These are phyloP conservation scores for Mamestra brassicae DNA, from an alignment of 2,888 invertebrate species.

Conservation along the genomic window DNA sequence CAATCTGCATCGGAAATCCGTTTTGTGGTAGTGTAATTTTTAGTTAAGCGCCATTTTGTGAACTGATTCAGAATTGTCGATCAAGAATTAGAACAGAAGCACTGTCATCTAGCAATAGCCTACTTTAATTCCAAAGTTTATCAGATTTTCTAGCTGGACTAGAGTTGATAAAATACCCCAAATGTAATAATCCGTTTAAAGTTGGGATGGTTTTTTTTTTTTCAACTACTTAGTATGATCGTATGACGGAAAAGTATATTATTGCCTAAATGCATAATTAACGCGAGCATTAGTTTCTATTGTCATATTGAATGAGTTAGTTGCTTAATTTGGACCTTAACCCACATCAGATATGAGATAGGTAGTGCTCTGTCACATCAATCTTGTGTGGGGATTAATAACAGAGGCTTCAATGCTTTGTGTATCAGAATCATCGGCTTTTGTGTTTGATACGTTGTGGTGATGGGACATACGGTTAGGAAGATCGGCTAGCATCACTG, in stretches of 20 bases:
- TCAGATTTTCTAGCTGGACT: no score
- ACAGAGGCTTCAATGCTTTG: conserved; percentile 81
- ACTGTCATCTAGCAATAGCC: no score
- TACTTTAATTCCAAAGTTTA: no score
- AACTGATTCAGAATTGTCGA: neutral
- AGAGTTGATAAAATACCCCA: no score
- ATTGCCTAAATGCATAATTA: conserved; percentile 69
- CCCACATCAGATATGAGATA: conserved; percentile 76
- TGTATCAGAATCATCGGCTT: conserved; percentile 83
- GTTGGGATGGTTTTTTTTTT: no score
- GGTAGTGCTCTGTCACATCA: conserved; percentile 83
- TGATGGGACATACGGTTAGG: conserved; percentile 71
- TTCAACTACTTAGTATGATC: no score
- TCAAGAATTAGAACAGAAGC: no score
- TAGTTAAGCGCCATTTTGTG: neutral
- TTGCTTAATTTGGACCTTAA: conserved; percentile 76
- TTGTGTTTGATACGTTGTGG: conserved; percentile 80
- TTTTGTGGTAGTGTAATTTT: neutral
- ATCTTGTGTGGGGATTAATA: conserved; percentile 85
- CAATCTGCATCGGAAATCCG: neutral
- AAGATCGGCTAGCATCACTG: conserved; percentile 17
- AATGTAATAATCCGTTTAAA: no score
- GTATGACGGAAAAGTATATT: conserved; percentile 39
- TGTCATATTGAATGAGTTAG: conserved; percentile 70
- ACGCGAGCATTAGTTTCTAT: conserved; percentile 70